Conservation (phyloP, 23 tunicate genomes). For the Botrylloides violaceus region DNA sequence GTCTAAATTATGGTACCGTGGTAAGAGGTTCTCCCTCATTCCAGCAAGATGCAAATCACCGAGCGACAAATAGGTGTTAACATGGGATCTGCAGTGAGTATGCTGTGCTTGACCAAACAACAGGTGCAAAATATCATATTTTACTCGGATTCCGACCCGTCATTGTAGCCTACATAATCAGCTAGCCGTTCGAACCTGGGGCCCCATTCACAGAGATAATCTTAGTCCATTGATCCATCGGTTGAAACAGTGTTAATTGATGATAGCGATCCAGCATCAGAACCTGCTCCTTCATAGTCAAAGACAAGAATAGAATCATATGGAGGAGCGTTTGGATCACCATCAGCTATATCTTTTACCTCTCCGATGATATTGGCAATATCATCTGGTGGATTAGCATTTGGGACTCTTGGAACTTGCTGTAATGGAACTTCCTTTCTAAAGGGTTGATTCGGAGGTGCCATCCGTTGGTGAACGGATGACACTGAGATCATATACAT, state of each 20-base stretch:
- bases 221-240: slow-evolving; percentile 80
- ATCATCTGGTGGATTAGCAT: slow-evolving; percentile 30
- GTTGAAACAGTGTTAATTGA: slow-evolving; percentile 90
- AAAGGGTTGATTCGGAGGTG: slow-evolving; percentile 50
- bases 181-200: slow-evolving; percentile 88
- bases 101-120: not conserved
- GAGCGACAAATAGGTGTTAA: not conserved
- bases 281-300: slow-evolving; percentile 95
- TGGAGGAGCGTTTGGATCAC: slow-evolving; percentile 96
- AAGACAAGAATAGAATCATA: slow-evolving; percentile 82
- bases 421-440: slow-evolving; percentile 29
- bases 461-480: slow-evolving; percentile 44
- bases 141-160: slow-evolving; percentile 42
- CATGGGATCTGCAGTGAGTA: not conserved
- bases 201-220: slow-evolving; percentile 88
- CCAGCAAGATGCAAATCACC: not conserved
- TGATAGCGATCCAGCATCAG: slow-evolving; percentile 83
- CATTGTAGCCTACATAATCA: slow-evolving; percentile 86
- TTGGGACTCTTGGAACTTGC: slow-evolving; percentile 40
- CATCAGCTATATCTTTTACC: slow-evolving; percentile 82
- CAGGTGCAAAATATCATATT: not conserved
- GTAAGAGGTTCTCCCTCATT: not conserved
- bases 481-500: slow-evolving; percentile 67
- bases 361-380: slow-evolving; percentile 76
- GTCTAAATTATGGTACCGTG: not conserved